phyloP scores from a whole-genome alignment of 2,797 vertebrate genomes.

The Helarctos malayanus region DNA sequence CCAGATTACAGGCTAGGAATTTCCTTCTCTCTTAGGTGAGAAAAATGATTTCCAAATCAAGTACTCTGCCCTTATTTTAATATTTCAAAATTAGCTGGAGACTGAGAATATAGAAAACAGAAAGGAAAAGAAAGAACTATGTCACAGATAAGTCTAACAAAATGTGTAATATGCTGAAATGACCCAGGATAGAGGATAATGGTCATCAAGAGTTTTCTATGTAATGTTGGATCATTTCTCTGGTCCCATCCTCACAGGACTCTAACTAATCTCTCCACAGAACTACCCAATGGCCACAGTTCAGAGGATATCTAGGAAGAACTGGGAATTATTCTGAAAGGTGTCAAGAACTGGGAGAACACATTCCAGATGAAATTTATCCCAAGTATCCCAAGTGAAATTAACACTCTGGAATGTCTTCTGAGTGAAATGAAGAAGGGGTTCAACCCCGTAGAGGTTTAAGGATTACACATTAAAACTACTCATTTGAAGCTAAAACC shows the following conservation, averaged over 20 bases:
- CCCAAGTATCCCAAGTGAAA: not conserved
- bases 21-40: not conserved
- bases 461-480: not conserved
- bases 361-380: not conserved
- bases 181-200: not conserved
- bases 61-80: not conserved
- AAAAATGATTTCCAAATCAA: slow-evolving; percentile 10
- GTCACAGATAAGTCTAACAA: not conserved
- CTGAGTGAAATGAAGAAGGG: not conserved
- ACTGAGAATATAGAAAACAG: not conserved
- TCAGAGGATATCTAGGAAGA: not conserved
- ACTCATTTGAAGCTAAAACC: not conserved
- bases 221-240: not conserved
- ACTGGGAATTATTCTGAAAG: not conserved
- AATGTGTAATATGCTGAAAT: not conserved
- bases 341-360: not conserved
- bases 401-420: not conserved
- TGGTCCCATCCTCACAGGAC: not conserved
- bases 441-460: not conserved
- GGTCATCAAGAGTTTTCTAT: not conserved
- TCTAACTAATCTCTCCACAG: no score
- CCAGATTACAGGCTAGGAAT: not conserved
- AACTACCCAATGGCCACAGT: no score
- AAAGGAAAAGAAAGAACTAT: not conserved
- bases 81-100: slow-evolving; percentile 13